phyloP scores from a whole-genome alignment of 2,888 invertebrate genomes.

The Noctua comes region DNA sequence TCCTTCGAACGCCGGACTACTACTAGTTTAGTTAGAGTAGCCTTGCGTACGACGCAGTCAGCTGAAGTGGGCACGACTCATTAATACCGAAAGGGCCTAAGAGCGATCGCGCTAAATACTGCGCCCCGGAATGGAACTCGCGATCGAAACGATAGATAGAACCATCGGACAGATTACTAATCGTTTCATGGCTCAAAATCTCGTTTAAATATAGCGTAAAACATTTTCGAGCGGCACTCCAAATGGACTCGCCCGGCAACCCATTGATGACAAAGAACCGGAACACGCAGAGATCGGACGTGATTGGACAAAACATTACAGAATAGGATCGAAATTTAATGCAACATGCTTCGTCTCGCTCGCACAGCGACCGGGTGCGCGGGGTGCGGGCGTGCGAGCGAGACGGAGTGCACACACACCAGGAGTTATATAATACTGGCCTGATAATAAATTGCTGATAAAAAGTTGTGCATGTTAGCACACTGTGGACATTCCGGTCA shows the following conservation, averaged over 20 bases:
- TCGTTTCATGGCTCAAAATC: conserved; percentile 66
- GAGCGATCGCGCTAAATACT: conserved; percentile 78
- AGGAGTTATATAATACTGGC: conserved; percentile 85
- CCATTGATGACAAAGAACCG: conserved; percentile 93
- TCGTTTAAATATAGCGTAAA: conserved; percentile 79
- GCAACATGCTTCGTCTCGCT: conserved; percentile 82
- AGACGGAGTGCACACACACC: conserved; percentile 74
- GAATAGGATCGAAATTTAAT: conserved; percentile 89
- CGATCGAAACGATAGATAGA: conserved; percentile 56
- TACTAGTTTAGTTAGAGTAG: conserved; percentile 86
- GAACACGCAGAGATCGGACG: conserved; percentile 91
- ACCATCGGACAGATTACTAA: conserved; percentile 53
- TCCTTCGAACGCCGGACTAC: conserved; percentile 83
- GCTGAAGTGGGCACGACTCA: conserved; percentile 88
- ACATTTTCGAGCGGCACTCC: conserved; percentile 79
- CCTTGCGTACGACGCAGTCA: conserved; percentile 90
- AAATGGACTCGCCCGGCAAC: conserved; percentile 91
- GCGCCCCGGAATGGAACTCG: conserved; percentile 60
- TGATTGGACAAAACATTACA: conserved; percentile 91
- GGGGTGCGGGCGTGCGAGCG: conserved; percentile 72
- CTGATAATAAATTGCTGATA: conserved; percentile 89
- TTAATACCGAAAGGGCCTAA: conserved; percentile 85
- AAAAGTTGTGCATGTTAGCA: conserved; percentile 82
- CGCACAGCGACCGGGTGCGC: conserved; percentile 62
- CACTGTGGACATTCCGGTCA: conserved; percentile 74